Evolutionary conservation across 2,113 vertebrate species (phyloP).

Genomic region (Vulpes ferrilata): DNA sequence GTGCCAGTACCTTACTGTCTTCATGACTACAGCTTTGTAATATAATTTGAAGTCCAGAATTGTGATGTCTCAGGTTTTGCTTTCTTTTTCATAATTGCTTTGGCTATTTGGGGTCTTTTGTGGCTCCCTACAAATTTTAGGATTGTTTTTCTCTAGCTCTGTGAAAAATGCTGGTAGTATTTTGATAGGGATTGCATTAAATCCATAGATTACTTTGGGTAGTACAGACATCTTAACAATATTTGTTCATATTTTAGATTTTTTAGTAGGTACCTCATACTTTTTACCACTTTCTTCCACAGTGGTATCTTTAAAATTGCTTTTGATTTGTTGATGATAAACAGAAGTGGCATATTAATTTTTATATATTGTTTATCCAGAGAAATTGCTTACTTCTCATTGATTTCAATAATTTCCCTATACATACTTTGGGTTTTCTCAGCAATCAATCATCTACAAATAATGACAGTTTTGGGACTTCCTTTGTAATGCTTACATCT

Average conservation of each 20-base stretch:
- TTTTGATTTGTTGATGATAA: not conserved
- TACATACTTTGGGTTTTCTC: slow-evolving; percentile 7
- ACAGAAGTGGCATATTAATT: not conserved
- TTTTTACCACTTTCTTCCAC: not conserved
- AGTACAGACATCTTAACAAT: not conserved
- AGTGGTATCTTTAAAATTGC: not conserved
- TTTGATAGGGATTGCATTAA: not conserved
- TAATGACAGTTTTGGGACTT: not conserved
- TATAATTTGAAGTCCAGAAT: not conserved
- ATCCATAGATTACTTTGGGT: not conserved
- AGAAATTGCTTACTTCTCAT: not conserved
- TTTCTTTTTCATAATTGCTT: not conserved
- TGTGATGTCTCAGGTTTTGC: not conserved
- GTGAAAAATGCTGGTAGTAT: not conserved
- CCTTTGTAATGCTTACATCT: not conserved
- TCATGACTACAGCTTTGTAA: not conserved
- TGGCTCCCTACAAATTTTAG: not conserved
- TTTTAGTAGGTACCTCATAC: not conserved
- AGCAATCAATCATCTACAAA: not conserved
- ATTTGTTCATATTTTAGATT: not conserved
- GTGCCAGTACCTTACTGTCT: not conserved
- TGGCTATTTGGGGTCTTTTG: not conserved
- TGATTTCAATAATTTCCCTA: not conserved
- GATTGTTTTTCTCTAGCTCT: not conserved
- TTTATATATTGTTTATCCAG: not conserved